phyloP scores from a whole-genome alignment of 1,140 invertebrate genomes.

The Adoxophyes honmai region DNA sequence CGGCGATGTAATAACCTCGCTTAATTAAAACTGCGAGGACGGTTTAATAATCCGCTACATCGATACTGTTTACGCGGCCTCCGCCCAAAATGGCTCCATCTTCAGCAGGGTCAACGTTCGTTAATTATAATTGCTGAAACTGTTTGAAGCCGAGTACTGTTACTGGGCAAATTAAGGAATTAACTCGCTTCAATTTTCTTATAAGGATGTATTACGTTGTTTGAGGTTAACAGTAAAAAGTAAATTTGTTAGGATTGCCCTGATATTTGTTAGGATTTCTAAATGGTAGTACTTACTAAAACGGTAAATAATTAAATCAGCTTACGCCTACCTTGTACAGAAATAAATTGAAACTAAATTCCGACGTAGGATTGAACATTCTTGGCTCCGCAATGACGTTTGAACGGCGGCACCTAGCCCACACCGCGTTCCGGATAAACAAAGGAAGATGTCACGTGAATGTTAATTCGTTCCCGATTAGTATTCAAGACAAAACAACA shows the following conservation, averaged over 20 bases:
- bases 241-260: too few relatives aligned
- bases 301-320: too few relatives aligned
- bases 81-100: not conserved
- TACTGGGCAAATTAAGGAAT: not conserved
- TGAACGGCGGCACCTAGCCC: not conserved
- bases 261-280: too few relatives aligned
- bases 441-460: constrained; percentile 47
- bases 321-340: not conserved
- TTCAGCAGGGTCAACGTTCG: not conserved
- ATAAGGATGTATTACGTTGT: too few relatives aligned
- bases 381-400: not conserved
- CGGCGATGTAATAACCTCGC: not conserved
- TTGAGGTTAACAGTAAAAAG: too few relatives aligned
- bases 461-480: constrained; percentile 61
- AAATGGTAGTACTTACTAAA: too few relatives aligned
- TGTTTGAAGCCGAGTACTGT: not conserved
- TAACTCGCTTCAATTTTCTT: too few relatives aligned
- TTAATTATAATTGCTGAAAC: not conserved
- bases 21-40: constrained; percentile 10
- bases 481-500: constrained; percentile 71
- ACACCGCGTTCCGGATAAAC: constrained; percentile 26
- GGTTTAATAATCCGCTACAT: constrained; percentile 8
- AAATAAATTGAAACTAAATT: not conserved
- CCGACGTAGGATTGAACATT: not conserved
- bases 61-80: not conserved